These are phyloP conservation scores for Syngnathus floridae DNA, from an alignment of 2,113 vertebrate species.

Conservation along the genomic window DNA sequence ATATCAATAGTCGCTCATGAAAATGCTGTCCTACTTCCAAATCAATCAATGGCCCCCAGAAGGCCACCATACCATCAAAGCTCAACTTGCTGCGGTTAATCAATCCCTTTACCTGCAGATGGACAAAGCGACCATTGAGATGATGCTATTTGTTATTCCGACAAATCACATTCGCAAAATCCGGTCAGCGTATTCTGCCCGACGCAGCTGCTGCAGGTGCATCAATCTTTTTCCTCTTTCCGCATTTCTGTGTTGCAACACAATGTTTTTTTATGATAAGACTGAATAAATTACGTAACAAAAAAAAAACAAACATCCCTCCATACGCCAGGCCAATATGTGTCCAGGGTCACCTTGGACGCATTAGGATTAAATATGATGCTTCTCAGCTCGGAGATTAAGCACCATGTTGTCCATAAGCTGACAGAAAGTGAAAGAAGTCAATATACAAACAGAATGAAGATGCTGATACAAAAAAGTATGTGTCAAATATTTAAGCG, in stretches of 20 bases:
- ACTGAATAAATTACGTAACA: neutral
- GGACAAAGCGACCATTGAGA: slow-evolving; percentile 31
- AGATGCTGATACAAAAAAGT: slow-evolving; percentile 27
- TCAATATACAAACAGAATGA: slow-evolving; percentile 15
- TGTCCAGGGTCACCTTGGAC: slow-evolving; percentile 60
- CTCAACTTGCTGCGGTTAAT: slow-evolving; percentile 30
- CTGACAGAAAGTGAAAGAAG: slow-evolving; percentile 41
- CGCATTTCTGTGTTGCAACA: neutral
- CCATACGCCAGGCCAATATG: slow-evolving; percentile 46
- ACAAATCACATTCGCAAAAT: slow-evolving; percentile 33
- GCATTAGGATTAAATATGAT: slow-evolving; percentile 63
- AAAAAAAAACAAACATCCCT: slow-evolving; percentile 13
- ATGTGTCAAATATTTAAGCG: neutral
- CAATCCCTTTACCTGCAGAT: slow-evolving; percentile 34
- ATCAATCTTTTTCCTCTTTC: slow-evolving; percentile 46
- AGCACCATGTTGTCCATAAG: slow-evolving; percentile 40
- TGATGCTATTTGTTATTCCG: slow-evolving; percentile 28
- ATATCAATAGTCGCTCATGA: slow-evolving; percentile 50
- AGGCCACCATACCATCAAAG: slow-evolving; percentile 31
- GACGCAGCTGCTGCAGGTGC: neutral
- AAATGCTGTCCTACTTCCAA: slow-evolving; percentile 52
- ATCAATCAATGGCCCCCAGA: slow-evolving; percentile 55
- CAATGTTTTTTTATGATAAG: neutral
- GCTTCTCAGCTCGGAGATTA: slow-evolving; percentile 62
- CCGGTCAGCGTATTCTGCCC: slow-evolving; percentile 34